Evolutionary conservation across 1,140 invertebrate genomes (phyloP).

Genomic region (Eufriesea mexicana): DNA sequence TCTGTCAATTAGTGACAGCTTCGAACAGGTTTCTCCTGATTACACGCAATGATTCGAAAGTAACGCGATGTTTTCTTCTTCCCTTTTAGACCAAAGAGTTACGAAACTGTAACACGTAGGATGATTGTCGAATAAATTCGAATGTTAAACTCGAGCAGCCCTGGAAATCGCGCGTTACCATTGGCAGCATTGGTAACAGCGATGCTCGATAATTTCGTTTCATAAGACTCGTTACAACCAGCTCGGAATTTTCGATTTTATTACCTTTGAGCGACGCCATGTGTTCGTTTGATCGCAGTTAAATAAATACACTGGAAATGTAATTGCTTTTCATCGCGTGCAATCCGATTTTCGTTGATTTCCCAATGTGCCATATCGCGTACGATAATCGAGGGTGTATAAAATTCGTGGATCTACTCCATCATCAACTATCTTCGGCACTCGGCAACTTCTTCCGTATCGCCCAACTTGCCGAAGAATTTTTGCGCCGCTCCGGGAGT

Average conservation of each 20-base stretch:
- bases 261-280: not conserved
- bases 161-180: not conserved
- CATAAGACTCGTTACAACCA: not conserved
- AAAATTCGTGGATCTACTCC: not conserved
- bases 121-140: too few species aligned
- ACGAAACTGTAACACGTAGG: too few species aligned
- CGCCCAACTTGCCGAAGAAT: not conserved
- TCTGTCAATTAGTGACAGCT: not conserved
- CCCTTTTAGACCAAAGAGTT: too few species aligned
- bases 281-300: too few species aligned
- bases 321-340: not conserved
- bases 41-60: not conserved
- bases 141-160: too few species aligned
- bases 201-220: not conserved
- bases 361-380: too few species aligned
- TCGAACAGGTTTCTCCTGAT: not conserved
- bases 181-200: not conserved
- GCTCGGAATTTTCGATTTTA: not conserved
- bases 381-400: not conserved
- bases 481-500: not conserved
- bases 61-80: too few species aligned
- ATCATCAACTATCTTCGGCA: not conserved
- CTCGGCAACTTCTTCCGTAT: not conserved
- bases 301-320: not conserved
- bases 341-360: too few species aligned